These are phyloP conservation scores for Cavia aperea DNA, from an alignment of 2,113 vertebrate species.

Conservation along the genomic window DNA sequence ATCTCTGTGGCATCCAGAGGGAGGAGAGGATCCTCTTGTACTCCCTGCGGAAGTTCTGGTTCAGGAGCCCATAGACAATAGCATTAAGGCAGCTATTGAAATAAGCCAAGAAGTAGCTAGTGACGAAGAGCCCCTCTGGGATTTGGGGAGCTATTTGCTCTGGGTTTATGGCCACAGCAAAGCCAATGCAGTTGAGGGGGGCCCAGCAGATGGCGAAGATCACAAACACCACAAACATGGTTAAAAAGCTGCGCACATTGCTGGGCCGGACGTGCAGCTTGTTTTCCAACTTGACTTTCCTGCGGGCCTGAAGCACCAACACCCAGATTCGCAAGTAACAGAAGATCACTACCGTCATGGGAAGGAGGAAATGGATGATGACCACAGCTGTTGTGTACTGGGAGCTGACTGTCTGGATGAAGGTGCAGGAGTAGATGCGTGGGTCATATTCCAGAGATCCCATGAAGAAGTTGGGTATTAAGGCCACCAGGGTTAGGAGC, in stretches of 20 bases:
- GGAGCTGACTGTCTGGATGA: slow-evolving; percentile 86
- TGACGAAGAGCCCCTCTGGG: slow-evolving; percentile 89
- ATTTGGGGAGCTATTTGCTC: slow-evolving; percentile 81
- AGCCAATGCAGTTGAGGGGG: slow-evolving; percentile 89
- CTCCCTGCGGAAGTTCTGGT: slow-evolving; percentile 91
- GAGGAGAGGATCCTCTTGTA: slow-evolving; percentile 87
- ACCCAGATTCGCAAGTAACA: slow-evolving; percentile 92
- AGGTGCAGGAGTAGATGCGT: slow-evolving; percentile 89
- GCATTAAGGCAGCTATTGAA: slow-evolving; percentile 96
- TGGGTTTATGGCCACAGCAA: slow-evolving; percentile 86
- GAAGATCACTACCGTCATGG: slow-evolving; percentile 88
- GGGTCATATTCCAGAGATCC: slow-evolving; percentile 89
- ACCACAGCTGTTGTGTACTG: slow-evolving; percentile 85
- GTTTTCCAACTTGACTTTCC: slow-evolving; percentile 83
- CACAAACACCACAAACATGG: slow-evolving; percentile 93
- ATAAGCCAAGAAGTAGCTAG: slow-evolving; percentile 95
- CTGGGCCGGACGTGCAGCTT: slow-evolving; percentile 78
- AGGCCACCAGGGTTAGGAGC: slow-evolving; percentile 83
- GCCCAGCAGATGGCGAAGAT: slow-evolving; percentile 94
- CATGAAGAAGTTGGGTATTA: slow-evolving; percentile 87
- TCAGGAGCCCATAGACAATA: slow-evolving; percentile 90
- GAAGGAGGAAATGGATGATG: slow-evolving; percentile 88
- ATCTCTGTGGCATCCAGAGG: slow-evolving; percentile 80
- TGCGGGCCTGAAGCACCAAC: slow-evolving; percentile 86
- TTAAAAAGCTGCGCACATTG: slow-evolving; percentile 88